A percentile compares a stretch with the other conserved stretches of the same genome.
phyloP scores from a whole-genome alignment of 2,888 invertebrate genomes.

The Colostygia pectinataria region DNA sequence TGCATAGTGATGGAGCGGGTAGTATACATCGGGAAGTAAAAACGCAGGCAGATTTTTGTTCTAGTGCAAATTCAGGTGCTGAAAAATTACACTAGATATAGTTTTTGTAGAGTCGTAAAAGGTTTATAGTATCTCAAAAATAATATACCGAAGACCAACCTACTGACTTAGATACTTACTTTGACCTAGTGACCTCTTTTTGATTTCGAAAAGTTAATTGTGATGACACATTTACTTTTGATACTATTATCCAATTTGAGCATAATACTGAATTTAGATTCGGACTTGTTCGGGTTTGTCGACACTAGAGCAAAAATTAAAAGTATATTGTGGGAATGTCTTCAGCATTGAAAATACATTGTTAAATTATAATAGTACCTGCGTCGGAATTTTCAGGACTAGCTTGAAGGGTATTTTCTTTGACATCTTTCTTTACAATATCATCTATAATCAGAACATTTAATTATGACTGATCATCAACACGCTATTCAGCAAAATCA shows the following conservation, averaged over 20 bases:
- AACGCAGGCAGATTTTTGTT: conserved; percentile 44
- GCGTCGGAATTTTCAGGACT: conserved; percentile 46
- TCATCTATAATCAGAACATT: conserved; percentile 47
- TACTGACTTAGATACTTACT: no score
- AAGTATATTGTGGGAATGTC: conserved; percentile 9
- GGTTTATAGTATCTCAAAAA: background rate
- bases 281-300: conserved; percentile 39
- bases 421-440: conserved; percentile 41
- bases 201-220: conserved; percentile 54
- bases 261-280: conserved; percentile 58
- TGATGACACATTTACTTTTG: conserved; percentile 55
- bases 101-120: background rate
- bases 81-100: conserved; percentile 11
- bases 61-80: conserved; percentile 38
- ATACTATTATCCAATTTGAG: conserved; percentile 55
- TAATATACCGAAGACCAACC: conserved; percentile 24
- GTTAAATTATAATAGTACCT: conserved; percentile 40
- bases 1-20: conserved; percentile 33
- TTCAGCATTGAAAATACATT: conserved; percentile 7
- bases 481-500: background rate
- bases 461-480: conserved; percentile 13
- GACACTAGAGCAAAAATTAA: conserved; percentile 51
- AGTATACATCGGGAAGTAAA: conserved; percentile 53
- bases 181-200: conserved; percentile 53
- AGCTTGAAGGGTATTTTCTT: conserved; percentile 51